phyloP scores from a whole-genome alignment of 2,888 invertebrate species.

The Nemurella pictetii region DNA sequence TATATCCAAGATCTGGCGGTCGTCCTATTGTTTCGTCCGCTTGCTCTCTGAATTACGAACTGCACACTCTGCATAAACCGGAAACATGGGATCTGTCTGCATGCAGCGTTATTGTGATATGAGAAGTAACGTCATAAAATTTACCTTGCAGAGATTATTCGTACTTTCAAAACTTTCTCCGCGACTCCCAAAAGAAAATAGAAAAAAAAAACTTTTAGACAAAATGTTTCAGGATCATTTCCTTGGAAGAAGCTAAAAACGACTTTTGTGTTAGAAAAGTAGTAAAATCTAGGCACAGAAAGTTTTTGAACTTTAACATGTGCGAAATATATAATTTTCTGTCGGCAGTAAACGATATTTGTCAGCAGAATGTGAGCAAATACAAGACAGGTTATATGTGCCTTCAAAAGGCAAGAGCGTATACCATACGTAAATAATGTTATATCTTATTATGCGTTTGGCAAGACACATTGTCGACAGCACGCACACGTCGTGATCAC shows the following conservation, averaged over 20 bases:
- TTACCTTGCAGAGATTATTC: neutral
- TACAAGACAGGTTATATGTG: too few relatives aligned
- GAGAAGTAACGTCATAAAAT: neutral
- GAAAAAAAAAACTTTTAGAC: neutral
- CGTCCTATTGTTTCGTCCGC: neutral
- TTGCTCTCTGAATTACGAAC: neutral
- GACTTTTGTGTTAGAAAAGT: too few relatives aligned
- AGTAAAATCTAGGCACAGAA: too few relatives aligned
- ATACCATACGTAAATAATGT: too few relatives aligned
- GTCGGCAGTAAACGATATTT: too few relatives aligned
- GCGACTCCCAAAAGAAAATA: neutral
- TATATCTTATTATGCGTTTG: too few relatives aligned
- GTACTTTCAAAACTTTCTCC: neutral
- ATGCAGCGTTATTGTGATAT: neutral
- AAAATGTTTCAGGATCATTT: neutral
- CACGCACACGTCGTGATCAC: neutral
- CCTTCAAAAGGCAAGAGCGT: too few relatives aligned
- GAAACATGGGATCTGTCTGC: neutral
- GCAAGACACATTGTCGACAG: neutral
- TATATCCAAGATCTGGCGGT: neutral
- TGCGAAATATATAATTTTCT: too few relatives aligned
- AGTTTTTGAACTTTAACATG: too few relatives aligned
- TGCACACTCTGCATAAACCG: neutral
- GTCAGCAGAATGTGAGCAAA: too few relatives aligned
- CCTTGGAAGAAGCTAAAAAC: neutral